Percentiles rank a stretch among this genome's conserved stretches.
These are phyloP conservation scores for Macrochelys suwanniensis DNA, from an alignment of 2,797 vertebrate species.

Conservation along the genomic window DNA sequence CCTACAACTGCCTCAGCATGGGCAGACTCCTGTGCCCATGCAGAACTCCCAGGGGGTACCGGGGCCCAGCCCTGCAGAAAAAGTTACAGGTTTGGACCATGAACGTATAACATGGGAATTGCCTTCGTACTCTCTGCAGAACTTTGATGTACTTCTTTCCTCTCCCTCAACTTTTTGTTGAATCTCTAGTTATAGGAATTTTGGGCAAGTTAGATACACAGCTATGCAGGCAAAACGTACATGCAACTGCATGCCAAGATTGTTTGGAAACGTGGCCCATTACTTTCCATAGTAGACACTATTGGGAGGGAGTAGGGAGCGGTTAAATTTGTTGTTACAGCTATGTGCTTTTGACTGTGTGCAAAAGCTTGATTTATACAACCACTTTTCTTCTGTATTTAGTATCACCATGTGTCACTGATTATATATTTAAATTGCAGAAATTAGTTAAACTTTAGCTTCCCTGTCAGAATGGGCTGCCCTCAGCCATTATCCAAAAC, in stretches of 20 bases:
- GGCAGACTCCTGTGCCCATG: not conserved
- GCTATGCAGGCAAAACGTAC: constrained; percentile 66
- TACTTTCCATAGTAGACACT: constrained; percentile 71
- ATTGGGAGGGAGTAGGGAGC: not conserved
- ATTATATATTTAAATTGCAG: constrained; percentile 76
- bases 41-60: not conserved
- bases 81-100: not conserved
- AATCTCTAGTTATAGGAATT: constrained; percentile 25
- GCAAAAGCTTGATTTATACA: constrained; percentile 72
- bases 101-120: not conserved
- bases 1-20: not conserved
- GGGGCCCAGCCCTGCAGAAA: not conserved
- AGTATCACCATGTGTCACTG: constrained; percentile 75
- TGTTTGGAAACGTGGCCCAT: constrained; percentile 63
- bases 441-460: constrained; percentile 72
- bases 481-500: constrained; percentile 52
- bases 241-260: constrained; percentile 71
- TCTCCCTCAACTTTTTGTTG: constrained; percentile 21
- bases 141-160: not conserved
- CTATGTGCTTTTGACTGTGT: constrained; percentile 69
- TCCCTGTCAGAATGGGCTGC: constrained; percentile 61
- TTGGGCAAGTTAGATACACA: constrained; percentile 61
- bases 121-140: not conserved
- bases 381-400: constrained; percentile 69
- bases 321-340: constrained; percentile 67